Base-by-base conservation (phyloP, 2,113 vertebrate genomes). In the Manacus vitellinus region DNA sequence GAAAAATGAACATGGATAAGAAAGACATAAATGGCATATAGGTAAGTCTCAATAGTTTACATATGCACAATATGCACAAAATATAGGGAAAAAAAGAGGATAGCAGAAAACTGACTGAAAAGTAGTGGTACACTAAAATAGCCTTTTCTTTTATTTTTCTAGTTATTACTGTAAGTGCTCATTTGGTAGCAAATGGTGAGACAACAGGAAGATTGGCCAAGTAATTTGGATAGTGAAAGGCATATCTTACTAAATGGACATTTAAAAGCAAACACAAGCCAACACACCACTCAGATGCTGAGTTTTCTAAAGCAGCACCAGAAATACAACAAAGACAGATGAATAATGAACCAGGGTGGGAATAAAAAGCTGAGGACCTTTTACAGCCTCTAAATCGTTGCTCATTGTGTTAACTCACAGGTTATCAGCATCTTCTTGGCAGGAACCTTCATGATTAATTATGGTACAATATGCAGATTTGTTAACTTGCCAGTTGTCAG, bases 1-100 rank as follows among this genome's bases (percentile, higher is more conserved):
- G 96, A 71, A 95, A 96, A 82, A 93, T 10, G 37, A 73, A 41
- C 47, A 65, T 39, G 93, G 66, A 28, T 27, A 72, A 90, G 62
- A 90, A 65, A 65, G 41, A 58, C 3, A 33, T 75, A 71, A 80
- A 70, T 73, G n/a, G 13, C 19, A 23, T 58, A 12, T 6, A 85
- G 46, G 4, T 82, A 76, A 23, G 33, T 71, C 47, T 55, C 55
- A 35, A 4, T 83, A 58, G 79, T 43, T 78, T 30, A 78, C 51
- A 28, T 41, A 55, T 0, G 1, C 70, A 59, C 82, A 93, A 89
- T 73, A n/a, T n/a, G n/a, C n/a, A 14, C 21, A n/a, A 65, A 65
- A 19, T 49, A 39, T 19, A 30, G n/a, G n/a, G 27, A 8, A 27
- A n/a, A n/a, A 20, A 73, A 52, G 8, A 46, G 31, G 9, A 20